Evolutionary conservation across 2,888 invertebrate genomes (phyloP).

Genomic region (Andricus curvator): DNA sequence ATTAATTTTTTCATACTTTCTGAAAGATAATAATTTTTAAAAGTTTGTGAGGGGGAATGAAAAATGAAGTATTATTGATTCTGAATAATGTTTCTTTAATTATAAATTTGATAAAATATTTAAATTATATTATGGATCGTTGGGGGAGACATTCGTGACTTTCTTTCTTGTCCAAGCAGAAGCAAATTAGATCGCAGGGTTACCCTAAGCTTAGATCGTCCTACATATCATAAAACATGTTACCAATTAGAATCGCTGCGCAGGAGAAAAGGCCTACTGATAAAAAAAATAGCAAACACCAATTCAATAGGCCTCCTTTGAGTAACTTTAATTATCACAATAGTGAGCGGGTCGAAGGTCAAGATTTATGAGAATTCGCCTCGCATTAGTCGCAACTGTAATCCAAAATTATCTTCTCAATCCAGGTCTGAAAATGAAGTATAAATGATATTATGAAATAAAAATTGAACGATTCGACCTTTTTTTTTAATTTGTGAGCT

Average conservation of each 20-base stretch:
- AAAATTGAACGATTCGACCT: neutral
- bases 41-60: neutral
- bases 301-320: constrained; percentile 36
- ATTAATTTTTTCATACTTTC: no score
- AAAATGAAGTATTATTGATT: neutral
- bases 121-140: neutral
- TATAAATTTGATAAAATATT: neutral
- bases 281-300: constrained; percentile 35
- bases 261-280: constrained; percentile 45
- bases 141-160: neutral
- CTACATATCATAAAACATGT: constrained; percentile 69
- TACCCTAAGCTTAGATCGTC: constrained; percentile 66
- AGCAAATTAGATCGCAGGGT: constrained; percentile 58
- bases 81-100: neutral
- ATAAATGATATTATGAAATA: neutral
- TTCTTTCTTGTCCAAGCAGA: constrained; percentile 45
- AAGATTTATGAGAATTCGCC: constrained; percentile 4
- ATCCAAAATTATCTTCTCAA: neutral
- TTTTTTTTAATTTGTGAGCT: neutral
- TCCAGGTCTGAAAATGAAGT: neutral
- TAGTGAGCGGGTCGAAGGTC: constrained; percentile 18
- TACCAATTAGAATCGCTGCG: constrained; percentile 45
- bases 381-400: constrained; percentile 6
- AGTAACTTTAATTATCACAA: constrained; percentile 19
- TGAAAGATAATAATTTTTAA: neutral